Conservation (phyloP, 2,797 vertebrate genomes). For the Microhierax caerulescens region DNA sequence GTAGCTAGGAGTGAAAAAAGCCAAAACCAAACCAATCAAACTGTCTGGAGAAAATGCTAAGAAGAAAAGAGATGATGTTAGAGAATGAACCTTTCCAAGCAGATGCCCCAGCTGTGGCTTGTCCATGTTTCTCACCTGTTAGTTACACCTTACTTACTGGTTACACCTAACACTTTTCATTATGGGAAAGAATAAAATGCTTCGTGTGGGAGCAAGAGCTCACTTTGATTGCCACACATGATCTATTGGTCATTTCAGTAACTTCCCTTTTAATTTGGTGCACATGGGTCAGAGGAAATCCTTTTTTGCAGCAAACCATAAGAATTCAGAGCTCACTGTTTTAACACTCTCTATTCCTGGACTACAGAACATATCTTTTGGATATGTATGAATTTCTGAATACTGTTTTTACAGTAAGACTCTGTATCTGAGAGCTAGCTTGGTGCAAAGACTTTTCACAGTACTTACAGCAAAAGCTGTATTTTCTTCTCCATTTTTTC, state of each 20-base stretch:
- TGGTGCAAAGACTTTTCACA: not conserved
- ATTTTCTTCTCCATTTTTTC: not conserved
- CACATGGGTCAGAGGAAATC: fast-evolving
- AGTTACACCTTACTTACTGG: not conserved
- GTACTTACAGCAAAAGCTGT: not conserved
- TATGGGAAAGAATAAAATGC: not conserved
- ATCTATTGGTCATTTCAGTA: not conserved
- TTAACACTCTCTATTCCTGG: not conserved
- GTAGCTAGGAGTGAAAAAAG: not conserved
- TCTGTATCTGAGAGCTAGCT: not conserved
- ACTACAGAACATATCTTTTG: not conserved
- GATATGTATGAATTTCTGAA: not conserved
- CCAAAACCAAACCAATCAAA: not conserved
- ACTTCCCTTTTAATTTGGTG: not conserved
- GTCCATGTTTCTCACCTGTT: not conserved
- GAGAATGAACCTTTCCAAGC: not conserved
- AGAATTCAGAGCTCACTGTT: not conserved
- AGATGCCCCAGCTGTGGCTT: not conserved
- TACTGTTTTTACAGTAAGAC: not conserved
- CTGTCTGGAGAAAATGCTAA: not conserved
- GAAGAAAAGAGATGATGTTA: not conserved
- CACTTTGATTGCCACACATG: not conserved
- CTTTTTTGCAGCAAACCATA: not conserved
- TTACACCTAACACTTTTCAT: not conserved
- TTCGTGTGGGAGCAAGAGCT: not conserved